phyloP scores from a whole-genome alignment of 2,888 invertebrate species.

The Drosophila gaucha region DNA sequence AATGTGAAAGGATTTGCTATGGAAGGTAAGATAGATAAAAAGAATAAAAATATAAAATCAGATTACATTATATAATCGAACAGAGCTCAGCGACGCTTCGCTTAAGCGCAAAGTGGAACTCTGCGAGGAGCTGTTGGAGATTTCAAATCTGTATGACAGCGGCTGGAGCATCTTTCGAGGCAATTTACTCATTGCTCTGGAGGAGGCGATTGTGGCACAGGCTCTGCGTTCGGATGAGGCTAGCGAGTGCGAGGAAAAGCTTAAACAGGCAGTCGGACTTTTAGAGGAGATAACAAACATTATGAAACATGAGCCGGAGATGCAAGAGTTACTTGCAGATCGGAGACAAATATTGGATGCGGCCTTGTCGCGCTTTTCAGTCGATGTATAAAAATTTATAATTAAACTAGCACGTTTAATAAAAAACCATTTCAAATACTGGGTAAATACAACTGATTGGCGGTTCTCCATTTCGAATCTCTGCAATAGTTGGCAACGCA shows the following conservation, averaged over 20 bases:
- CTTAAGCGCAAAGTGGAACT: constrained; percentile 87
- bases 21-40: constrained; percentile 85
- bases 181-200: constrained; percentile 88
- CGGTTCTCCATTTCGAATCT: not conserved
- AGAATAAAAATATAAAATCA: not conserved
- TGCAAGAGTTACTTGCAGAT: constrained; percentile 86
- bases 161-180: constrained; percentile 88
- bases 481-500: constrained; percentile 32
- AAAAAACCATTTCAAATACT: not conserved
- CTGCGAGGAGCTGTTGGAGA: constrained; percentile 88
- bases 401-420: not conserved
- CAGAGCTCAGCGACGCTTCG: constrained; percentile 87
- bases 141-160: constrained; percentile 88
- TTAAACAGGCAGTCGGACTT: constrained; percentile 86
- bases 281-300: constrained; percentile 88
- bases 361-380: constrained; percentile 73
- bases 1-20: constrained; percentile 86
- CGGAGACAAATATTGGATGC: constrained; percentile 85
- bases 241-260: constrained; percentile 85
- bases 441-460: not conserved
- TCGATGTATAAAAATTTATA: not conserved
- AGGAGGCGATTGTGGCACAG: constrained; percentile 87
- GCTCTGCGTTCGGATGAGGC: constrained; percentile 86
- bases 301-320: constrained; percentile 87
- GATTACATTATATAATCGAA: not conserved